Evolutionary conservation across 2,113 vertebrate species (phyloP), one percentile per base, ranked within the genome.

Genomic region (Neotoma lepida): DNA sequence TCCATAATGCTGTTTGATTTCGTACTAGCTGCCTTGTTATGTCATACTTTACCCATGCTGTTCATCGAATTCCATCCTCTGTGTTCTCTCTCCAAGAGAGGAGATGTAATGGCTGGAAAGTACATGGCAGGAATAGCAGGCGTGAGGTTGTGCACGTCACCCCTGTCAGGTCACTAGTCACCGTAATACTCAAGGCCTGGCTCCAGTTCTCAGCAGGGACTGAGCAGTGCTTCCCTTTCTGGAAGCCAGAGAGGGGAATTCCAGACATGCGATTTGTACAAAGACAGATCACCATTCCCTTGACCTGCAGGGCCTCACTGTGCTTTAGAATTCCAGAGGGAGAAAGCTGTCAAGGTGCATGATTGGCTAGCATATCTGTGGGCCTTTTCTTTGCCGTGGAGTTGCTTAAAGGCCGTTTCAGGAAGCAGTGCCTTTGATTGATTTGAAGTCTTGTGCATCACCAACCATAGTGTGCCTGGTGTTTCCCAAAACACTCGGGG

Each of bases 331-430:
- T 88, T 91, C 91, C 74, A 58, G n/a, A 88, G 85, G 49, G 78
- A 88, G 80, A 81, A 78, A 93, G 56, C 64, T 95, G 76, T 93
- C 93, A 64, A 9, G 33, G 86, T 78, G 13, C 22, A 12, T 82
- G 94, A 93, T 93, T 95, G 64, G 74, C 95, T 95, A 88, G 88
- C 82, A 9, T 76, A 56, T 88, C 28, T 91, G 73, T 80, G n/a
- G 73, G 49, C 87, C 81, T 93, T 88, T 41, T 76, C 61, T n/a
- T 93, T 26, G 74, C 92, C 66, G 0, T 51, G 18, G 68, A 90
- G 71, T 93, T 91, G 58, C 85, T 82, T 20, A 0, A 68, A 94
- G 86, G 66, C 58, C 49, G 0, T 90, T 51, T 89, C 66, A 63
- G 71, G n/a, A 90, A 85, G 30, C 41, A 88, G 80, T 58, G 51